Evolutionary conservation across 2,113 vertebrate genomes (phyloP), one percentile per base, ranked within the genome.

Genomic region (Coptodon bakossiorum): DNA sequence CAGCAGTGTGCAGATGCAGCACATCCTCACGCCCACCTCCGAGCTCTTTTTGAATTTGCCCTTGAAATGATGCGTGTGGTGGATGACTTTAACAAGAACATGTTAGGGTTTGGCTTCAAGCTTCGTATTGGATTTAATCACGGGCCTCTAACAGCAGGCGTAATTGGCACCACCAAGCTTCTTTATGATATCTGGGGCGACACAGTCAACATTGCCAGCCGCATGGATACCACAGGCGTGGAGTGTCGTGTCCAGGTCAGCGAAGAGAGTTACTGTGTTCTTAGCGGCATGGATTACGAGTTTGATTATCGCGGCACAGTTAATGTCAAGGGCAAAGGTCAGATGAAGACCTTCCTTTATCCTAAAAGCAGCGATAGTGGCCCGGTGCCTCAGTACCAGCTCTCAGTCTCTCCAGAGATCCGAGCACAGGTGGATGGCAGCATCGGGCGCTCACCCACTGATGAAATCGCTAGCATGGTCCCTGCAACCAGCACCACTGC

Each of bases 1-100:
- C 97, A 97, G 9, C 98, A 98, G 95, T 97, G 97, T 86, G 97
- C 95, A 1, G 95, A 97, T 29, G 98, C 98, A 6, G 93, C 90
- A 76, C 96, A 97, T 36, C 98, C 98, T 1, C 98, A 98, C 1
- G 97, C 97, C 5, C 99, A 99, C 93, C 94, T 99, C 66, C 96
- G 98, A 16, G 97, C 97, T 79, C 97, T 99, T 80, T 99, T 99
- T 5, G 98, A 99, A 89, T 99, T 99, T 43, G 97, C 98, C 89
- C 97, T 98, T 91, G 99, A 99, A 92, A 99, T 99, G 99, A 99
- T 99, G 98, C 96, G 90, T 0, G 98, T 99, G 87, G 98, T 99
- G 80, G 99, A 99, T 1, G 98, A 99, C 95, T 99, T 99, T 95
- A 99, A 99, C 96, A 99, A 98, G 93, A 99, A 99, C 95, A 99